Conservation (phyloP, 35 echinoderm and acorn worm genomes). For the Diadema setosum region DNA sequence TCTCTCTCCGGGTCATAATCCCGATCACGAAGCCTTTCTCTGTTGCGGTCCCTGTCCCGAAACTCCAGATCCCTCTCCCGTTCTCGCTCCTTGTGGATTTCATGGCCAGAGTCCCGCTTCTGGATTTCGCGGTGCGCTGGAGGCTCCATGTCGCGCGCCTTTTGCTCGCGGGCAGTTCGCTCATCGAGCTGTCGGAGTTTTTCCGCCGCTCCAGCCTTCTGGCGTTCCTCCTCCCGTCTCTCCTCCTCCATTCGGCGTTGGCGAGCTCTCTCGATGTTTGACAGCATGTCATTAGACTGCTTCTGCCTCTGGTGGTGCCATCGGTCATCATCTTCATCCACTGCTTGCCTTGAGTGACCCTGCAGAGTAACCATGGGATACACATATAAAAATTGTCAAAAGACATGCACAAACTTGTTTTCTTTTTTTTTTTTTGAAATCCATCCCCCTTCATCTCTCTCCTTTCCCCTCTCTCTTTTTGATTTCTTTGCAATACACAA, state of each 20-base stretch:
- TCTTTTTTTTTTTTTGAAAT: not conserved
- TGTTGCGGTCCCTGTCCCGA: not conserved
- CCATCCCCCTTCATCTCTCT: not conserved
- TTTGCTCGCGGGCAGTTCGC: not conserved
- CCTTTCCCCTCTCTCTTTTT: not conserved
- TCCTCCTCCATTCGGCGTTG: slow-evolving; percentile 76
- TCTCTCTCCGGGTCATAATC: not conserved
- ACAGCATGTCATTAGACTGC: slow-evolving; percentile 84
- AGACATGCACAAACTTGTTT: not conserved
- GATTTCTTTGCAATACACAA: no score
- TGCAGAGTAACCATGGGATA: not conserved
- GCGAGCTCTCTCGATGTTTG: slow-evolving; percentile 82
- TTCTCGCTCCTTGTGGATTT: not conserved
- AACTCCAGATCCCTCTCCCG: not conserved
- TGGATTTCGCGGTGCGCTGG: not conserved
- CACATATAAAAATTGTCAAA: not conserved
- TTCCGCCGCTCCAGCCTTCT: slow-evolving; percentile 57
- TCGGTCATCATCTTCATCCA: slow-evolving; percentile 88
- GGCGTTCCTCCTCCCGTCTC: slow-evolving; percentile 50
- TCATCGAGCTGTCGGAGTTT: slow-evolving; percentile 71
- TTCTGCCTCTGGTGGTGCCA: slow-evolving; percentile 79
- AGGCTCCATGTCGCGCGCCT: not conserved
- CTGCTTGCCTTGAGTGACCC: slow-evolving; percentile 43
- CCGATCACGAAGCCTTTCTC: slow-evolving; percentile 18
- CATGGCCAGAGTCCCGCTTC: not conserved